Evolutionary conservation across 1,140 invertebrate genomes (phyloP).

Genomic region (Pectinophora gossypiella): DNA sequence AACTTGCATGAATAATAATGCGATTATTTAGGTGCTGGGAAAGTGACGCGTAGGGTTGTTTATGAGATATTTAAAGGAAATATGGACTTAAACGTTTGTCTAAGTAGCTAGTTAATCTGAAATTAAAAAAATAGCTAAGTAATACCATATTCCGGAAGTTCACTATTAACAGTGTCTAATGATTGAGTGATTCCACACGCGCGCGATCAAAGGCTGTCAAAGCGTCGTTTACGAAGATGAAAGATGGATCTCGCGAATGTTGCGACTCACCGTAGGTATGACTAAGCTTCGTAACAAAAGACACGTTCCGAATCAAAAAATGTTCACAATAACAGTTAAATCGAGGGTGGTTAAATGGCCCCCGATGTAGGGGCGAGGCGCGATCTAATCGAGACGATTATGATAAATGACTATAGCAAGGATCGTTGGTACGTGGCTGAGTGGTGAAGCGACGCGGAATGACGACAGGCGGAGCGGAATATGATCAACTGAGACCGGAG

Average conservation of each 20-base stretch:
- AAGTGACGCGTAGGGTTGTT: too few relatives aligned
- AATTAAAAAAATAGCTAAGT: too few relatives aligned
- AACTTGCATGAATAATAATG: too few relatives aligned
- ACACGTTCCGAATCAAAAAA: conserved; percentile 46
- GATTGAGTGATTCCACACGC: too few relatives aligned
- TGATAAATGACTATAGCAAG: conserved; percentile 54
- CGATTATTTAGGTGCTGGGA: too few relatives aligned
- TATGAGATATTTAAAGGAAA: too few relatives aligned
- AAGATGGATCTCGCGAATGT: conserved; percentile 4
- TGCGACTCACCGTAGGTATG: conserved; percentile 10
- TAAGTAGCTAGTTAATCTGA: too few relatives aligned
- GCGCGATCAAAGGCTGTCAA: conserved; percentile 16
- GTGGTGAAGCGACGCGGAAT: neutral
- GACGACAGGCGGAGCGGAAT: neutral
- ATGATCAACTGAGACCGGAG: too few relatives aligned
- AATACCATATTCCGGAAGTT: too few relatives aligned
- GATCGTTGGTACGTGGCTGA: neutral
- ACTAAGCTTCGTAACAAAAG: conserved; percentile 42
- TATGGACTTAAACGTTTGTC: too few relatives aligned
- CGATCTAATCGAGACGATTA: conserved; percentile 67
- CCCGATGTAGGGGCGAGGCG: conserved; percentile 34
- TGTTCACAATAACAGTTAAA: conserved; percentile 65
- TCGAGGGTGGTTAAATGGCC: conserved; percentile 58
- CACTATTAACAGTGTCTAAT: too few relatives aligned
- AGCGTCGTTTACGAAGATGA: conserved; percentile 22